Evolutionary conservation across 2,888 invertebrate genomes (phyloP).

Genomic region (Perdita meconis): DNA sequence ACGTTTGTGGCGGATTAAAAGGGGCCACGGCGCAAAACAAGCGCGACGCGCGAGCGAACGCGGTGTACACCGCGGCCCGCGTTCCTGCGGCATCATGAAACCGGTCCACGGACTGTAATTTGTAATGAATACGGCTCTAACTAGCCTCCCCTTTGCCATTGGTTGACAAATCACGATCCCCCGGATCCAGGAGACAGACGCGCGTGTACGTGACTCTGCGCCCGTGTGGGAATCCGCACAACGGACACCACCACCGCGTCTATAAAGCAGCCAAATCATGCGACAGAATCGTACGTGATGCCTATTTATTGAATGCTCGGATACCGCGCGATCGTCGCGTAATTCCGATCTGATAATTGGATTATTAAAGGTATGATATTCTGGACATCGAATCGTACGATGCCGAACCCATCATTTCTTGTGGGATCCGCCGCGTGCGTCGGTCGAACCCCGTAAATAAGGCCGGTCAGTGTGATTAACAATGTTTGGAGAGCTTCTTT

Average conservation of each 20-base stretch:
- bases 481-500: too few species aligned
- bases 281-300: conserved; percentile 59
- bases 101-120: conserved; percentile 77
- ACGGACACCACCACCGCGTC: conserved; percentile 19
- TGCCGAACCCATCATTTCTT: conserved; percentile 10
- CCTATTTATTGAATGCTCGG: conserved; percentile 56
- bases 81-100: conserved; percentile 75
- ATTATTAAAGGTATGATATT: conserved; percentile 60
- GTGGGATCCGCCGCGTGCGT: neutral
- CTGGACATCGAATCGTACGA: conserved; percentile 1
- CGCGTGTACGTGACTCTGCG: conserved; percentile 39
- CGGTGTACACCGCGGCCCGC: conserved; percentile 43
- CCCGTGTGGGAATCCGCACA: conserved; percentile 49
- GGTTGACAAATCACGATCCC: conserved; percentile 65
- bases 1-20: conserved; percentile 71
- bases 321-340: conserved; percentile 44
- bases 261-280: conserved; percentile 57
- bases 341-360: conserved; percentile 60
- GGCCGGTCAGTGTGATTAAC: too few species aligned
- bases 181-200: conserved; percentile 43
- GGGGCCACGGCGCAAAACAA: conserved; percentile 61
- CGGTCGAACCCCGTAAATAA: too few species aligned
- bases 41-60: conserved; percentile 46
- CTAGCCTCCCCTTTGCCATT: conserved; percentile 72
- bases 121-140: conserved; percentile 82